Conservation (phyloP, 92 coral and sea anemone species). For the Ricordea florida region DNA sequence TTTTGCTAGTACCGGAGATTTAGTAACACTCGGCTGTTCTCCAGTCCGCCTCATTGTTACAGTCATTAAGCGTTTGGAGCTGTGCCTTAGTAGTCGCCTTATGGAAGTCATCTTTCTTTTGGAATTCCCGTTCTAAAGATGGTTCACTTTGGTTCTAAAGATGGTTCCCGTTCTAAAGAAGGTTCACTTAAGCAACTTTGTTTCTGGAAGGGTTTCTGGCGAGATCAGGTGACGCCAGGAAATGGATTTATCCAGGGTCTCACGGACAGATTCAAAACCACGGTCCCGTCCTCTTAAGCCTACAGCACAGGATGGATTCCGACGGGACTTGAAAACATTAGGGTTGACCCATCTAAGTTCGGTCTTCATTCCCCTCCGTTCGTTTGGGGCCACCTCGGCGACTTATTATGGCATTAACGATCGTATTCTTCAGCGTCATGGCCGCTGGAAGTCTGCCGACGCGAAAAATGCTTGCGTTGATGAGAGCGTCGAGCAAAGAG, state of each 20-base stretch:
- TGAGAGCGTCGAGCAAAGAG: constrained; percentile 23
- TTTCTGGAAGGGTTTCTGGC: constrained; percentile 20
- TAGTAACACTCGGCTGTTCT: too few relatives aligned
- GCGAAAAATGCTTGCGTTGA: constrained; percentile 45
- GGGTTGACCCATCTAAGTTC: constrained; percentile 16
- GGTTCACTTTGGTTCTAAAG: too few relatives aligned
- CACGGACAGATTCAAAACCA: constrained; percentile 24
- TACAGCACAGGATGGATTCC: background rate
- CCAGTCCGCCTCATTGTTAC: too few relatives aligned
- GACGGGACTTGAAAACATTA: background rate
- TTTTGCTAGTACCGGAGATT: too few relatives aligned
- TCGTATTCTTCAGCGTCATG: constrained; percentile 51
- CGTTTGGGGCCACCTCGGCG: constrained; percentile 45
- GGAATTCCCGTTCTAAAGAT: background rate
- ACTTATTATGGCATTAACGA: constrained; percentile 25
- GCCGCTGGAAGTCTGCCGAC: constrained; percentile 43
- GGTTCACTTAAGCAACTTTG: constrained; percentile 18
- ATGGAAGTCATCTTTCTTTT: background rate
- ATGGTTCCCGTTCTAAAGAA: too few relatives aligned
- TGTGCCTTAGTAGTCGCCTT: too few relatives aligned
- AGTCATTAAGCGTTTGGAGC: too few relatives aligned
- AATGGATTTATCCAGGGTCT: constrained; percentile 30
- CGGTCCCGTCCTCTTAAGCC: constrained; percentile 26
- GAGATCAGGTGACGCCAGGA: background rate
- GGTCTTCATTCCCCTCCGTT: constrained; percentile 35